Evolutionary conservation across 1,140 invertebrate species (phyloP), one percentile per base, ranked within the genome.

Genomic region (Drosophila arizonae): DNA sequence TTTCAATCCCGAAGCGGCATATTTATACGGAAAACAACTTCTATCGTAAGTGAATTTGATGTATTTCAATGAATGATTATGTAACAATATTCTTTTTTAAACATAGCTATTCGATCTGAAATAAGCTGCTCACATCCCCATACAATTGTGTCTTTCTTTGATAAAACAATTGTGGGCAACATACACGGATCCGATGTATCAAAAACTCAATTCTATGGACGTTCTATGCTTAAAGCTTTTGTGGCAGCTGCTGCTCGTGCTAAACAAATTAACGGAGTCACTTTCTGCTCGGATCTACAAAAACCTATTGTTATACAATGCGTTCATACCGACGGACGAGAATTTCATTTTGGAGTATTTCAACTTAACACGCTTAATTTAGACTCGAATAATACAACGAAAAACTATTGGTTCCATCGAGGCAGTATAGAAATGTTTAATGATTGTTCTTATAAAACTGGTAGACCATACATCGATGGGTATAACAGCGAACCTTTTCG

Each of bases 301-400:
- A 94, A 95, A 82, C 97, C 97, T n/a, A 92, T 98, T 51, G 94
- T 94, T 30, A 89, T 97, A 9, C 97, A 98, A 85, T 95, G 95
- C 85, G 93, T 98, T 69, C 95, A 97, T 54, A 95, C 95, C 1
- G 95, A 97, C 88, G 94, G 96, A 13, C 92, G 94, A 64, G 90
- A 92, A 6, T 96, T 96, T 82, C 94, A 97, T 85, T 97, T 98
- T 91, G 95, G 95, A 9, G 94, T 96, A 41, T 94, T 96, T 72
- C 96, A 98, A 92, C 92, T 98, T n/a, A 98, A 98, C 85, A 97
- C 96, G 2, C 91, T 97, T 17, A 93, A 96, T 91, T 75, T 96
- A 4, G 92, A 94, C 87, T 92, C 93, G 3, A 87, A 60, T 28
- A 92, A 94, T 33, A 9, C 94, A n/a, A 91, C 93, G 2, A 96